phyloP scores from a whole-genome alignment of 1,140 invertebrate species.

The Idris sp. region DNA sequence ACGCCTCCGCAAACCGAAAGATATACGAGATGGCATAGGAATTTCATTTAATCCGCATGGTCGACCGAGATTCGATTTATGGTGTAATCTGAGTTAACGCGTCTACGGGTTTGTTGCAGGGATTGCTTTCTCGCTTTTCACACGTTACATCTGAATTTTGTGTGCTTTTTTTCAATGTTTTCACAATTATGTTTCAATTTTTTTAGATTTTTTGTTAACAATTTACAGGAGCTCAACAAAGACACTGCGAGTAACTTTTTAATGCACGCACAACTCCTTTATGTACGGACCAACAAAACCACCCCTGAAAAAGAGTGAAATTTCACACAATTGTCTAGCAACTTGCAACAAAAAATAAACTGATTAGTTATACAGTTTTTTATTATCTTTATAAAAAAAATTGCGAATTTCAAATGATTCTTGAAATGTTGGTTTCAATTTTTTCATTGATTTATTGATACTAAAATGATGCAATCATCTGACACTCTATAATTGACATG shows the following conservation, averaged over 20 bases:
- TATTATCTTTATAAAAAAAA: no score
- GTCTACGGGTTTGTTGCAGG: constrained; percentile 54
- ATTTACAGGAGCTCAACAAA: constrained; percentile 38
- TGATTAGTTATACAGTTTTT: no score
- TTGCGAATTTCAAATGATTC: no score
- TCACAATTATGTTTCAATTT: constrained; percentile 42
- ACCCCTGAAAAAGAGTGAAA: no score
- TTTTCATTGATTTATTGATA: no score
- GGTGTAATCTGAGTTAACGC: constrained; percentile 73
- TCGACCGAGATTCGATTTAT: constrained; percentile 76
- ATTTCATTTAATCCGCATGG: constrained; percentile 76
- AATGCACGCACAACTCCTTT: constrained; percentile 31
- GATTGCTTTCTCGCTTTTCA: constrained; percentile 57
- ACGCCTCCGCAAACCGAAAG: constrained; percentile 70
- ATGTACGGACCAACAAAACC: constrained; percentile 41
- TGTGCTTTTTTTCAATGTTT: constrained; percentile 56
- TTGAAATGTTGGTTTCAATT: no score
- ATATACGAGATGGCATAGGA: constrained; percentile 75
- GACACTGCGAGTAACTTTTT: constrained; percentile 24
- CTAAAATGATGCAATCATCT: no score
- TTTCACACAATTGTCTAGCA: no score
- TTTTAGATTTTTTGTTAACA: constrained; percentile 49
- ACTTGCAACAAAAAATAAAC: no score
- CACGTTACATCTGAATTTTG: constrained; percentile 59
- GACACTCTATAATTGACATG: no score